Percentiles rank a stretch among this genome's conserved stretches.
phyloP scores from a whole-genome alignment of 92 coral and sea anemone species.

The Zoanthus gigantus region DNA sequence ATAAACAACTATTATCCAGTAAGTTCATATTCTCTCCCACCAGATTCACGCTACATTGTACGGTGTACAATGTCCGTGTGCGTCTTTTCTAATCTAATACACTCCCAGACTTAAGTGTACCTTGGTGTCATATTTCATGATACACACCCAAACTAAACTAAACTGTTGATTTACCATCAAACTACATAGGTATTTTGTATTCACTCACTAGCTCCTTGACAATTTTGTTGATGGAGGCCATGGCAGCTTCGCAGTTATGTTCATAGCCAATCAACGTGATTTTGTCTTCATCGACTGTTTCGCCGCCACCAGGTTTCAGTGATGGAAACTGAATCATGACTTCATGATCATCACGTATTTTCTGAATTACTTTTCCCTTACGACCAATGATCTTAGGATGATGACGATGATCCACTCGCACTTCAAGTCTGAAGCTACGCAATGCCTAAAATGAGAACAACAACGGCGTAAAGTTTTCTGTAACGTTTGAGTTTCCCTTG shows the following conservation, averaged over 20 bases:
- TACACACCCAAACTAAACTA: too few relatives aligned
- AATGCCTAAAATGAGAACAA: slow-evolving; percentile 71
- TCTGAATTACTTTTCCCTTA: slow-evolving; percentile 87
- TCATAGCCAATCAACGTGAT: slow-evolving; percentile 95
- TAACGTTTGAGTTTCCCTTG: too few relatives aligned
- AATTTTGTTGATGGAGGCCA: slow-evolving; percentile 81
- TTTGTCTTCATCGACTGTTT: slow-evolving; percentile 65
- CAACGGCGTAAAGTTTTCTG: too few relatives aligned
- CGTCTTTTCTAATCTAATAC: too few relatives aligned
- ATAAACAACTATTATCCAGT: too few relatives aligned
- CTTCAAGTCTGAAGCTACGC: slow-evolving; percentile 86
- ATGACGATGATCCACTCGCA: slow-evolving; percentile 74
- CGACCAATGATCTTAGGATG: slow-evolving; percentile 99
- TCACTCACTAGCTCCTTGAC: slow-evolving; percentile 91
- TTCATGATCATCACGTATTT: slow-evolving; percentile 88
- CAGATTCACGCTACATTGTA: too few relatives aligned
- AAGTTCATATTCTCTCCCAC: too few relatives aligned
- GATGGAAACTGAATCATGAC: slow-evolving; percentile 95
- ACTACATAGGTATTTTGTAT: not conserved
- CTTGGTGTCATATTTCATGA: too few relatives aligned
- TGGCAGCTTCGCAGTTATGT: slow-evolving; percentile 93
- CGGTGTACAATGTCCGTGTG: too few relatives aligned
- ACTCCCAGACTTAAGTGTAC: too few relatives aligned
- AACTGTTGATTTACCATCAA: not conserved
- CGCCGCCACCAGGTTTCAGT: slow-evolving; percentile 54